A percentile compares a stretch with the other conserved stretches of the same genome.
Evolutionary conservation across 2,888 invertebrate species (phyloP).

Genomic region (Erebia ligea): DNA sequence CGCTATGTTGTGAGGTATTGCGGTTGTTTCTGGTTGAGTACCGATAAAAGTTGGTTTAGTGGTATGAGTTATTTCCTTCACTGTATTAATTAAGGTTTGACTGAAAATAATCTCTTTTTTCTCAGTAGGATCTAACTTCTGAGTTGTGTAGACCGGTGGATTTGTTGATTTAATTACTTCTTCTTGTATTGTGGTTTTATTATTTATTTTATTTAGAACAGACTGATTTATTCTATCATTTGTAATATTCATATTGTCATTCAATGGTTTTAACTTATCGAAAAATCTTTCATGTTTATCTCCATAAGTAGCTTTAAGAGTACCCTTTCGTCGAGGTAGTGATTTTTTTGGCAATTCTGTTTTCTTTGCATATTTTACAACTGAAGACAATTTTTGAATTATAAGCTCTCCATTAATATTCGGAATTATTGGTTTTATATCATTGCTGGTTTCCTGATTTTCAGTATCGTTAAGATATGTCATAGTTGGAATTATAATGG

Average conservation of each 20-base stretch:
- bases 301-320: conserved; percentile 78
- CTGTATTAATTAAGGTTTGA: neutral
- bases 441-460: conserved; percentile 57
- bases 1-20: conserved; percentile 61
- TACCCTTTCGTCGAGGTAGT: conserved; percentile 73
- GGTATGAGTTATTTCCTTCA: conserved; percentile 6
- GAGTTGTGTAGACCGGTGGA: conserved; percentile 16
- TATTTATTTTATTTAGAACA: conserved; percentile 11
- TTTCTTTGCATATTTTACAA: conserved; percentile 58
- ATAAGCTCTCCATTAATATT: conserved; percentile 63
- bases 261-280: conserved; percentile 46
- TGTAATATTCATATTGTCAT: conserved; percentile 25
- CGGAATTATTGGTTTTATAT: conserved; percentile 56
- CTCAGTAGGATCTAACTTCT: neutral
- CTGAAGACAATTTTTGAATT: conserved; percentile 57
- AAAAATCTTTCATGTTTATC: conserved; percentile 73
- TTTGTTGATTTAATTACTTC: conserved; percentile 20
- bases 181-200: conserved; percentile 14
- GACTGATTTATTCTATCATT: conserved; percentile 40
- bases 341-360: conserved; percentile 68
- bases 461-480: conserved; percentile 48
- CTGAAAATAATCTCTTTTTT: neutral
- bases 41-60: conserved; percentile 10
- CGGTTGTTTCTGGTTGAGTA: conserved; percentile 44
- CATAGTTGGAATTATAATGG: conserved; percentile 65